phyloP scores from a whole-genome alignment of 2,797 vertebrate species.

The Lagodon rhomboides region DNA sequence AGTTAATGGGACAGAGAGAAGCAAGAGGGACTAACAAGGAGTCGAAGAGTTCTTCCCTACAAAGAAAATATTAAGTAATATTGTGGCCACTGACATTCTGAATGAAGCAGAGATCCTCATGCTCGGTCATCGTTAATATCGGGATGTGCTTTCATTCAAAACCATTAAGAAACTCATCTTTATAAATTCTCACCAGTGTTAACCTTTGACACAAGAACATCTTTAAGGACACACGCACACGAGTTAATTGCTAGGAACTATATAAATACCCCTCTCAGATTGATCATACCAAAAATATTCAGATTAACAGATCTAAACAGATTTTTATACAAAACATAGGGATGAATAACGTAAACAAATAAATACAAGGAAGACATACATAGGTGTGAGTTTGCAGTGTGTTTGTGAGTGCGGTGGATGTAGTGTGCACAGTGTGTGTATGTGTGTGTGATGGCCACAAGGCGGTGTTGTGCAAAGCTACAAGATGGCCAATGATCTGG shows the following conservation, averaged over 20 bases:
- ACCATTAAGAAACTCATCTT: constrained; percentile 40
- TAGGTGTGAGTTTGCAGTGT: constrained; percentile 45
- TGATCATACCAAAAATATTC: constrained; percentile 57
- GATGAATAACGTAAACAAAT: constrained; percentile 56
- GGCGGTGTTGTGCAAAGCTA: constrained; percentile 82
- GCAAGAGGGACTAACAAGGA: constrained; percentile 7
- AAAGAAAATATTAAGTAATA: constrained; percentile 21
- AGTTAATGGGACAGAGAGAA: constrained; percentile 19
- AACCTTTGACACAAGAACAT: constrained; percentile 62
- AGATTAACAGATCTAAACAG: constrained; percentile 47
- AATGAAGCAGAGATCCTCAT: constrained; percentile 22
- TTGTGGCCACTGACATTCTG: constrained; percentile 18
- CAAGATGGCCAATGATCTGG: constrained; percentile 78
- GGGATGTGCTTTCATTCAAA: constrained; percentile 55
- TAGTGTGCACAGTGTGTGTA: constrained; percentile 40
- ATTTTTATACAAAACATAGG: constrained; percentile 61
- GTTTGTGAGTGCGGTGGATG: constrained; percentile 23
- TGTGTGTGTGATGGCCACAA: constrained; percentile 70
- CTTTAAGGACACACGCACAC: constrained; percentile 37
- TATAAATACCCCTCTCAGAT: constrained; percentile 52
- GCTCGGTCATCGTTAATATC: constrained; percentile 22
- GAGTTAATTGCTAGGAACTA: constrained; percentile 44
- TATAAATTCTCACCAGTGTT: constrained; percentile 40
- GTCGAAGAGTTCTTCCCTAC: constrained; percentile 8
- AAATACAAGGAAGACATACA: constrained; percentile 82